phyloP scores from a whole-genome alignment of 1,140 invertebrate species.

The Potamilus streckersoni region DNA sequence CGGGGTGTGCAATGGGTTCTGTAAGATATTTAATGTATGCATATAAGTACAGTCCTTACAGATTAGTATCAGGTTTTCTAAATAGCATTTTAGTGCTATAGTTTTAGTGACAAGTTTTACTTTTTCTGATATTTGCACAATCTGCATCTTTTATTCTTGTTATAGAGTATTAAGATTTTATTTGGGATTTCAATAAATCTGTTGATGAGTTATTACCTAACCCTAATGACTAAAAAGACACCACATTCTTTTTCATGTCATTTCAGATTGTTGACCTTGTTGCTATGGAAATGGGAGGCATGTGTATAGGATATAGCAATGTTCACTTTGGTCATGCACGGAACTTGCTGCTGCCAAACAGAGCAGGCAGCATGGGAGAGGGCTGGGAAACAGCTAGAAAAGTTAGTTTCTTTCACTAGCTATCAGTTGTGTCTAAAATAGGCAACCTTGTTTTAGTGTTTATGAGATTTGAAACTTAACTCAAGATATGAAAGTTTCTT shows the following conservation, averaged over 20 bases:
- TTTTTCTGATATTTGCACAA: background rate
- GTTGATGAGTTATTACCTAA: background rate
- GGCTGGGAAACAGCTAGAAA: constrained; percentile 79
- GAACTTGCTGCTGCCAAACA: constrained; percentile 73
- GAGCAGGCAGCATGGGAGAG: constrained; percentile 73
- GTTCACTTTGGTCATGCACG: constrained; percentile 77
- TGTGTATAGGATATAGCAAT: constrained; percentile 73
- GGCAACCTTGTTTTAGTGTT: too few species aligned
- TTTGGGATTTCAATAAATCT: background rate
- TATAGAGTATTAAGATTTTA: background rate
- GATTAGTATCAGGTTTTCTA: too few species aligned
- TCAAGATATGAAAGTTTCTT: too few species aligned
- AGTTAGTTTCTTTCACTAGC: constrained; percentile 15
- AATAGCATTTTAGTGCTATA: background rate
- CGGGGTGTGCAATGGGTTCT: too few species aligned
- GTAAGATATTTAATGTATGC: too few species aligned
- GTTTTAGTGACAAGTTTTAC: background rate
- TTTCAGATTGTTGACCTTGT: constrained; percentile 71
- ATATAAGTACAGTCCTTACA: too few species aligned
- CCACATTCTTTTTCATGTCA: background rate
- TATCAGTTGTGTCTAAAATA: too few species aligned
- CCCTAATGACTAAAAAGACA: background rate
- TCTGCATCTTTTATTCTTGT: background rate
- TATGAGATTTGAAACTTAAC: too few species aligned
- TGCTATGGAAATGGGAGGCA: constrained; percentile 72